phyloP scores from a whole-genome alignment of 2,888 invertebrate genomes.

The Cheilosia soror region DNA sequence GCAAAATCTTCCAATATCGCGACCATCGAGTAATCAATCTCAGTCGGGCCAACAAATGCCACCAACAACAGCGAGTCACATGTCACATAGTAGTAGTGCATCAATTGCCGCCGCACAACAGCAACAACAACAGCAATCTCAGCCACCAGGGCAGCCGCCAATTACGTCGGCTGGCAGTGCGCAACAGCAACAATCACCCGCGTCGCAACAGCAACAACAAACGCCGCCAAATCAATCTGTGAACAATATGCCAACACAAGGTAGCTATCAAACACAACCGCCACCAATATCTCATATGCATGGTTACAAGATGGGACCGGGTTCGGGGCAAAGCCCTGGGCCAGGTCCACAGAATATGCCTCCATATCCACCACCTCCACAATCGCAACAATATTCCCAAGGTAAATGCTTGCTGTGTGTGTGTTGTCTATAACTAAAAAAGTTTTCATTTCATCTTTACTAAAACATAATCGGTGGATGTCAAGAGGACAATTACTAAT shows the following conservation, averaged over 20 bases:
- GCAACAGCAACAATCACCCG: constrained; percentile 81
- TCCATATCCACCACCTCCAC: constrained; percentile 85
- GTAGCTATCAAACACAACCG: constrained; percentile 80
- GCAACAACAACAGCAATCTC: constrained; percentile 82
- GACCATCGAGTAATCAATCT: constrained; percentile 94
- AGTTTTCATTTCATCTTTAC: constrained; percentile 28
- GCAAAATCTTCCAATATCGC: constrained; percentile 97
- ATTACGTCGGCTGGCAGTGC: constrained; percentile 81
- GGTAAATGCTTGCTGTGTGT: constrained; percentile 78
- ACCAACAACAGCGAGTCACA: constrained; percentile 80
- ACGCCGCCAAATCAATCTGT: constrained; percentile 81
- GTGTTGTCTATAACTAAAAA: neutral
- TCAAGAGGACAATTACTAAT: neutral
- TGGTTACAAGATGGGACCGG: constrained; percentile 87
- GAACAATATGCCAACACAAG: constrained; percentile 82
- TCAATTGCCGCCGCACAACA: constrained; percentile 80
- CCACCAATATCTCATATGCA: constrained; percentile 82
- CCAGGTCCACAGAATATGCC: constrained; percentile 85
- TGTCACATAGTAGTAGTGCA: constrained; percentile 77
- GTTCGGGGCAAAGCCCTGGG: constrained; percentile 85
- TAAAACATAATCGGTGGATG: constrained; percentile 12
- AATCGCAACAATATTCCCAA: constrained; percentile 86
- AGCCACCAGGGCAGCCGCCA: constrained; percentile 74
- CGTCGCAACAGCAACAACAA: constrained; percentile 82
- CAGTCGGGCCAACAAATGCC: constrained; percentile 85